These are phyloP conservation scores for Choreutis nemorana DNA, from an alignment of 2,888 invertebrate genomes.

Conservation along the genomic window DNA sequence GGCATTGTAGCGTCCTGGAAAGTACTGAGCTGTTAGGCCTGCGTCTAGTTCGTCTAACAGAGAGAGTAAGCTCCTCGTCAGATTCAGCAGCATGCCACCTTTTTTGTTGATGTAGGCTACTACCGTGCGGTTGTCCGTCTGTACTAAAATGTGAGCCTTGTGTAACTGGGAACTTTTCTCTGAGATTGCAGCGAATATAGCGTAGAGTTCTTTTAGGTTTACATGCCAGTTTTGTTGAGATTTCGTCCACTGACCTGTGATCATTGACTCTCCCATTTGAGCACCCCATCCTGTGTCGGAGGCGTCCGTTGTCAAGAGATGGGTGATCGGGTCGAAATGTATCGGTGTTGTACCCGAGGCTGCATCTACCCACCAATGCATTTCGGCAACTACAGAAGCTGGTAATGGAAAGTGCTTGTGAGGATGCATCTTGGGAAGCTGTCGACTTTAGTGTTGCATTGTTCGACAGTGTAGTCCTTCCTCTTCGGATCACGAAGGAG, in stretches of 20 bases:
- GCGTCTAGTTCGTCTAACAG: no score
- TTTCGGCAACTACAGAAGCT: neutral
- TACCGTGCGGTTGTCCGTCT: constrained; percentile 4
- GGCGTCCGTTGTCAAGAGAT: constrained; percentile 1
- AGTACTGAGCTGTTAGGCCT: no score
- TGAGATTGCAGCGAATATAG: neutral
- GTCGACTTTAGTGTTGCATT: constrained; percentile 6
- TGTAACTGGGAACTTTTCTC: neutral
- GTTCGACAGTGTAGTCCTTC: constrained; percentile 6
- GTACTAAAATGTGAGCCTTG: constrained; percentile 5
- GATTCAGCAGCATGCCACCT: constrained; percentile 1
- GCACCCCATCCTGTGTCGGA: constrained; percentile 1
- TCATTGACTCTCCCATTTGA: no score
- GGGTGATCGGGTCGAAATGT: neutral
- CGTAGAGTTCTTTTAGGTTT: constrained; percentile 11
- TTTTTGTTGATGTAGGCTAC: constrained; percentile 8
- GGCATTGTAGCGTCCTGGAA: constrained; percentile 1
- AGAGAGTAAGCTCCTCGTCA: no score
- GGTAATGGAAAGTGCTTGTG: neutral
- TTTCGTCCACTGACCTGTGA: constrained; percentile 1
- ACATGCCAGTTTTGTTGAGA: constrained; percentile 10
- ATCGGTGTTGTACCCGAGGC: neutral
- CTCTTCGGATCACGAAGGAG: constrained; percentile 2
- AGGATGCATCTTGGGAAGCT: neutral
- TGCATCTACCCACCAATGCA: constrained; percentile 5